Evolutionary conservation across 2,113 vertebrate genomes (phyloP).

Genomic region (Ciconia maguari): DNA sequence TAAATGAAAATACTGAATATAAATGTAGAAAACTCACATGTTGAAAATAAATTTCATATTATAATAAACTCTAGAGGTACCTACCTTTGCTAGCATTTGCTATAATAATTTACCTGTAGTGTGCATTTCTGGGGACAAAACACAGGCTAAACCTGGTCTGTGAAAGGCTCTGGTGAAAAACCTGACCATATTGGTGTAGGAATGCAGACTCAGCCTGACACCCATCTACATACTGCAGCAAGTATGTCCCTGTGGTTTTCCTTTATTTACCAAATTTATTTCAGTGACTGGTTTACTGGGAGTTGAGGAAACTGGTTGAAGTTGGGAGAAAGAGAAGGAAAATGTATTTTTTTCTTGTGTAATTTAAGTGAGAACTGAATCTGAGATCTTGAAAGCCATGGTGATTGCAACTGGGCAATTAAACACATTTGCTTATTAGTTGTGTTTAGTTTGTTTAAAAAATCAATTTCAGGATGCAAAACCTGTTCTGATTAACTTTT

Average conservation of each 20-base stretch:
- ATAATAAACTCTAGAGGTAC: not conserved
- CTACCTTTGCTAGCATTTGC: not conserved
- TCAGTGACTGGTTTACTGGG: not conserved
- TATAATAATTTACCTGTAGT: not conserved
- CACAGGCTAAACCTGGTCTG: not conserved
- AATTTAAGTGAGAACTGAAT: not conserved
- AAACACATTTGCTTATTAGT: not conserved
- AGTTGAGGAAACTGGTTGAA: not conserved
- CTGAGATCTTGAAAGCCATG: not conserved
- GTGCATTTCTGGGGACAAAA: not conserved
- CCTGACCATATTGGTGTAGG: not conserved
- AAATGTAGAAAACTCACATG: not conserved
- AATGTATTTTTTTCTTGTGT: not conserved
- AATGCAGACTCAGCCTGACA: not conserved
- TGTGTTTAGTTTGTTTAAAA: not conserved
- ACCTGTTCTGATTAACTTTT: not conserved
- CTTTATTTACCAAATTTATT: not conserved
- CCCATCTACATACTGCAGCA: not conserved
- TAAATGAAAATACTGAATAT: not conserved
- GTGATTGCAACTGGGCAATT: not conserved
- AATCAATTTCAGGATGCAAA: not conserved
- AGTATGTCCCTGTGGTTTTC: not conserved
- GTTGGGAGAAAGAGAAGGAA: not conserved
- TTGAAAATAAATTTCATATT: not conserved
- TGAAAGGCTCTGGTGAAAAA: not conserved